Evolutionary conservation across 2,797 vertebrate genomes (phyloP).

Genomic region (Gorsachius magnificus): DNA sequence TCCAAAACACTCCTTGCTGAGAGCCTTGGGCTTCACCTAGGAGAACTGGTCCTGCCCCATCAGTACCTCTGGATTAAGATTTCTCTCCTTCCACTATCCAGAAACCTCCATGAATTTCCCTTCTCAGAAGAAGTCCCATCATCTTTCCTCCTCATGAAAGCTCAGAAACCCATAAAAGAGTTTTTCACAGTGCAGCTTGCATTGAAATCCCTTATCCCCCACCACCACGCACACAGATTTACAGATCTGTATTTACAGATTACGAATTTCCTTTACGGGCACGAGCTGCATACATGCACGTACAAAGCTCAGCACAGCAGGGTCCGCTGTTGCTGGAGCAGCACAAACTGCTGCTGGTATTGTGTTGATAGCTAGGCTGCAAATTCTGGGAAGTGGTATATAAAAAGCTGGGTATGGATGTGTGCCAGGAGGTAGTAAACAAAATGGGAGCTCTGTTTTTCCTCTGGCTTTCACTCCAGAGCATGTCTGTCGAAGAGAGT

Average conservation of each 20-base stretch:
- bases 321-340: not conserved
- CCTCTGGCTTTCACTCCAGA: constrained; percentile 16
- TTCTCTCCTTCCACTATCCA: not conserved
- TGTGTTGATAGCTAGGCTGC: not conserved
- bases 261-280: not conserved
- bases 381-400: not conserved
- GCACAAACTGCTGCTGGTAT: not conserved
- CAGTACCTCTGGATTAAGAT: not conserved
- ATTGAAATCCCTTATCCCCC: not conserved
- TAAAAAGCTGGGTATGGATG: constrained; percentile 26
- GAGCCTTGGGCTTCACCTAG: not conserved
- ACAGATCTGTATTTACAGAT: not conserved
- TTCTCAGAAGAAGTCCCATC: not conserved
- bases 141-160: not conserved
- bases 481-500: not conserved
- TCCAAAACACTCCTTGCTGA: not conserved
- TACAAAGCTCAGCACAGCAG: not conserved
- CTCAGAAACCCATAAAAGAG: not conserved
- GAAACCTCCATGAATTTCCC: not conserved
- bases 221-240: fast-evolving
- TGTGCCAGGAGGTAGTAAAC: constrained; percentile 65
- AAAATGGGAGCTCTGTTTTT: constrained; percentile 52
- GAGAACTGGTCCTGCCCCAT: fast-evolving
- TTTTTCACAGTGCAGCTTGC: not conserved
- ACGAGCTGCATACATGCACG: not conserved